Base-by-base conservation (phyloP, 1,140 invertebrate species). In the Globodera rostochiensis region DNA sequence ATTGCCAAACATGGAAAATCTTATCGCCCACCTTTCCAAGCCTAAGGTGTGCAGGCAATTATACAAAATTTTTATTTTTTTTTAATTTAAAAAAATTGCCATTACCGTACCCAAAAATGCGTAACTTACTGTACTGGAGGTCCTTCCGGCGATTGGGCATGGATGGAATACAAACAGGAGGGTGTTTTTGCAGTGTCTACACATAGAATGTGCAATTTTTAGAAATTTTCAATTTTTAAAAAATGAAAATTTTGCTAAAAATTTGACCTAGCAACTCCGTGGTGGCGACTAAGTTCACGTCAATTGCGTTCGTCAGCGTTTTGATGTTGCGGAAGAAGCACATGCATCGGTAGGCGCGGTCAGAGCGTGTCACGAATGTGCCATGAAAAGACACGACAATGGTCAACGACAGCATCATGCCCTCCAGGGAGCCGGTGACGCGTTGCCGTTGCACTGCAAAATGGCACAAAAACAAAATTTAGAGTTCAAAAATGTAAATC, bases 251-350 rank as follows among this genome's bases (percentile, higher is more conserved):
- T 53, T 53, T 53, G 8, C 15, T 53, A 11, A 11, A 53, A 53
- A 53, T 53, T 53, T 15, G 5, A 64, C 57, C 57, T 50, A 88
- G 36, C 13, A 88, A 69, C 77, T 88, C 87, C 11, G 87, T 88
- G 36, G 87, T 88, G 13, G 82, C 84, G 36, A 88, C 47, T 9
- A 74, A 45, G 66, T 78, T 82, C 47, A 88, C 82, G 80, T 89
- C 88, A 71, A 88, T 88, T n/a, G 77, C 84, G 80, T 86, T 88
- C 25, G 85, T 88, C 19, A 88, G 46, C 8, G 84, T 82, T 69
- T 89, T 89, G 25, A 89, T 77, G 73, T 84, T 88, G 25, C 80
- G 64, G 88, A 88, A 88, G 85, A 88, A 88, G 77, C 87, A 88
- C 85, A 88, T 89, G 74, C 85, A 86, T n/a, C 87, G 77, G 73